Evolutionary conservation across 1,140 invertebrate species (phyloP).

Genomic region (Vanessa atalanta): DNA sequence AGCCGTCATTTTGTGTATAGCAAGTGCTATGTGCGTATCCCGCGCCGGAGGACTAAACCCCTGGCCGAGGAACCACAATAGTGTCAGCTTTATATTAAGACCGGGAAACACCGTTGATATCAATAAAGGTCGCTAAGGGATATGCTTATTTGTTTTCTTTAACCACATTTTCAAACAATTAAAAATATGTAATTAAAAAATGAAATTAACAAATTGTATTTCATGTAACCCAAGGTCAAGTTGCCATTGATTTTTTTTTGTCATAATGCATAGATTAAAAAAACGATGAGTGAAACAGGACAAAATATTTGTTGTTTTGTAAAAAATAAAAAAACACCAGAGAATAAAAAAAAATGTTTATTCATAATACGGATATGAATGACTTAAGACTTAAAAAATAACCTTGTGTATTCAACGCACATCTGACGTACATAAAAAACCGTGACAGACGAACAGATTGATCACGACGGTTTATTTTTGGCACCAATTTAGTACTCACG

Average conservation of each 20-base stretch:
- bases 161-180: too few species aligned
- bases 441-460: constrained; percentile 1
- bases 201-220: too few species aligned
- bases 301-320: too few species aligned
- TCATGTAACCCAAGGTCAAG: too few species aligned
- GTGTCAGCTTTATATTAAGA: constrained; percentile 60
- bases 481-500: too few species aligned
- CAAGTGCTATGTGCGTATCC: constrained; percentile 39
- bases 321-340: too few species aligned
- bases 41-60: constrained; percentile 42
- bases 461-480: not conserved
- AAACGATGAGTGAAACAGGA: too few species aligned
- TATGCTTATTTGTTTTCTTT: not conserved
- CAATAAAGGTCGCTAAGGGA: constrained; percentile 38
- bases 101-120: constrained; percentile 35
- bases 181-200: too few species aligned
- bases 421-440: not conserved
- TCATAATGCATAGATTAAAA: too few species aligned
- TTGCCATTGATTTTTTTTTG: too few species aligned
- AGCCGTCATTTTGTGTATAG: constrained; percentile 46
- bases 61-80: constrained; percentile 50
- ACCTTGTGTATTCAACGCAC: not conserved
- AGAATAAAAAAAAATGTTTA: too few species aligned
- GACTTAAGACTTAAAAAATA: not conserved
- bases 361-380: too few species aligned